Base-by-base conservation (phyloP, 2,888 invertebrate species). In the Lasioglossum oenotherae region DNA sequence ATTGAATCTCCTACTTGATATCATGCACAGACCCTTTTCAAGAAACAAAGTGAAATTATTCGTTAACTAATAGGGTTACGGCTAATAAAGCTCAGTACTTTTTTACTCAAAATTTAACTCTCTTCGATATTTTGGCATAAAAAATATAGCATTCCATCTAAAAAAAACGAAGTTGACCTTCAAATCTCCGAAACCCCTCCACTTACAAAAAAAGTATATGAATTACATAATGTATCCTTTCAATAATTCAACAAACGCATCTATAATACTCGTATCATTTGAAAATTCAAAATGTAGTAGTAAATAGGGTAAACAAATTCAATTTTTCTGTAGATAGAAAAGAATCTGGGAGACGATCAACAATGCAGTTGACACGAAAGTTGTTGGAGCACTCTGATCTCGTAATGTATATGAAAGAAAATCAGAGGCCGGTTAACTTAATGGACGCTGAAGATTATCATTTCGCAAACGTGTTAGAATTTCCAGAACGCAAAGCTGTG, bases 301-400 rank as follows among this genome's bases (percentile, higher is more conserved):
- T 64, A 5, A 31, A 64, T 31, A 31, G 31, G 12, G 6, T 64
- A 31, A 64, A 44, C 31, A 67, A 69, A 41, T 27, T 5, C 2
- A 23, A 6, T 64, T 64, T 64, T 27, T 2, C 14, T 19, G 44
- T 76, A 89, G 87, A 74, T 73, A 78, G 41, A n/a, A 44, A 46
- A 23, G 85, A 82, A 77, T 75, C 74, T 1, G 85, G 78, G 44
- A 88, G 85, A 6, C 91, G 91, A 31, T 46, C 67, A 1, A 67
- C 80, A 16, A 84, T 92, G 90, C 88, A 89, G 35, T 80, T 83
- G 49, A 86, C 76, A 16, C 78, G 92, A 23, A 87, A 82, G 27
- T 82, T 81, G n/a, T 72, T 93, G 44, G 91, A 92, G 6, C 89
- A 93, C 44, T 80, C 92, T 6, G 92, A 93, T 74, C 76, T 93